Evolutionary conservation across 2,888 invertebrate species (phyloP), one percentile per base, ranked within the genome.

Genomic region (Microchrysa polita): DNA sequence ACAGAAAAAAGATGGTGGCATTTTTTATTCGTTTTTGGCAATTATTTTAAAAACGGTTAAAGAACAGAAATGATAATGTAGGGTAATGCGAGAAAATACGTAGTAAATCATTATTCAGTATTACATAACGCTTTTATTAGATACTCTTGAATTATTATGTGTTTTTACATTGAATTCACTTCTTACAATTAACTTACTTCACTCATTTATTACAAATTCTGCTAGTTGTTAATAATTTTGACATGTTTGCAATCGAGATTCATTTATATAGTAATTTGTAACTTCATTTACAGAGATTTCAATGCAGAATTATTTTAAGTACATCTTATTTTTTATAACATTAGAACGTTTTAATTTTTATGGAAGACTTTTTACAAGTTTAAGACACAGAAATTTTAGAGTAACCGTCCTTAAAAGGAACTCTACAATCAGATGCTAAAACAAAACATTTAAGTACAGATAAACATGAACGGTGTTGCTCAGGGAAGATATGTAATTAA

Each of bases 291-390:
- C 18, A 16, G n/a, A 7, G 14, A 61, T 61, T 10, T 1, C 40
- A 20, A 10, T 27, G 1, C 23, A 23, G 10, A 10, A 23, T 42
- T 14, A 40, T n/a, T 42, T 61, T 18, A 5, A n/a, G 5, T 40
- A 40, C 40, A 16, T 61, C 61, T 61, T 40, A 9, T 61, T 40
- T 61, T 12, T 61, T 61, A 16, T 23, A 61, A 40, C 40, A 61
- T 61, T 40, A 61, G 40, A 61, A 61, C n/a, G 40, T 61, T 61
- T 74, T 73, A 69, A 60, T 75, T 55, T 74, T 73, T 77, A 83
- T 83, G 84, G 83, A 83, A 83, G 83, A 83, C 83, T 78, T 83
- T 83, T 84, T 83, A 83, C 83, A 84, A 84, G 83, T 84, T 84
- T 83, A 83, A 83, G 83, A 83, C 83, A 83, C 83, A 84, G 83